phyloP scores from a whole-genome alignment of 2,113 vertebrate species.

The Hystrix cristata region DNA sequence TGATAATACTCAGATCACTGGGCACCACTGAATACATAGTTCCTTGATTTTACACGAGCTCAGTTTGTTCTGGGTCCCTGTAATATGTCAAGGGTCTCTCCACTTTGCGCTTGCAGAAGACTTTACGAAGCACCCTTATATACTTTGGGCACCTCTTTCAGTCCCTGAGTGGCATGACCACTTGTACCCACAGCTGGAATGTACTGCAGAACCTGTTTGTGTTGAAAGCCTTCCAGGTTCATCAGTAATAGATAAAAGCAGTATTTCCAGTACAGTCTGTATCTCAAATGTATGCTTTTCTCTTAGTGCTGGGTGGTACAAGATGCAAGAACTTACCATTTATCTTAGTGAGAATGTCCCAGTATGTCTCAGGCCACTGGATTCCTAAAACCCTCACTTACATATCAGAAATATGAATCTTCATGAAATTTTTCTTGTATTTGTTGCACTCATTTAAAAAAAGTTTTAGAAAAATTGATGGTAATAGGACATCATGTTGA shows the following conservation, averaged over 20 bases:
- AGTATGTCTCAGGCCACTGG: not conserved
- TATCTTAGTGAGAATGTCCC: constrained; percentile 4
- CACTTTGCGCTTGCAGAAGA: not conserved
- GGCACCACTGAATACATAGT: not conserved
- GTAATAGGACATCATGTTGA: not conserved
- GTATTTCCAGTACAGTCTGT: not conserved
- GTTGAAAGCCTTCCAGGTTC: not conserved
- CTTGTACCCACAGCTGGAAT: not conserved
- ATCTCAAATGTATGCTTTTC: not conserved
- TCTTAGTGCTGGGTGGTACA: not conserved
- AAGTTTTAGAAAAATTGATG: constrained; percentile 23
- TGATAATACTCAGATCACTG: not conserved
- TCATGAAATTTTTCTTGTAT: not conserved
- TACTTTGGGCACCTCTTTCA: not conserved
- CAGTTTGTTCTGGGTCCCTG: not conserved
- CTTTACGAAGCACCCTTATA: not conserved
- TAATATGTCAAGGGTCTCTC: not conserved
- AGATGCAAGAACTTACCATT: constrained; percentile 13
- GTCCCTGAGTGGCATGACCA: not conserved
- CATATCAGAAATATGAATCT: not conserved
- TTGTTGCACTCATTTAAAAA: not conserved
- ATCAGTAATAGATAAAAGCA: not conserved
- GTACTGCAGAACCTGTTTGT: not conserved
- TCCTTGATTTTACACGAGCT: not conserved
- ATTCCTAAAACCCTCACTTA: not conserved